Evolutionary conservation across 2,797 vertebrate species (phyloP).

Genomic region (Galaxias olidus): DNA sequence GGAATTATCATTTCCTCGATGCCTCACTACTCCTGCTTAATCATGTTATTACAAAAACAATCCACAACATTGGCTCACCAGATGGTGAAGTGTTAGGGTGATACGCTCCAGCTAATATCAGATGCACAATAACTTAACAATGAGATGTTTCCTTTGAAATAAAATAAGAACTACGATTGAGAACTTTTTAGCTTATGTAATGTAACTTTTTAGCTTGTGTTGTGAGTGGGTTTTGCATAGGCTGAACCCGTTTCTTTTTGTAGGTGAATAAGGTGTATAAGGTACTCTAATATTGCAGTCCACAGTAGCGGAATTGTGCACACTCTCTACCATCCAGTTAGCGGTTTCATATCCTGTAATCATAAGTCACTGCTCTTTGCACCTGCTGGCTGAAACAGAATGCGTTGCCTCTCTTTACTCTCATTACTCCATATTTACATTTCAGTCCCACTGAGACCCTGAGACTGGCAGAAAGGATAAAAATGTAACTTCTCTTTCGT

Average conservation of each 20-base stretch:
- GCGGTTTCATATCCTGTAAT: background rate
- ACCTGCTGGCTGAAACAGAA: conserved; percentile 26
- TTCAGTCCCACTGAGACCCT: conserved; percentile 38
- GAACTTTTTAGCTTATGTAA: background rate
- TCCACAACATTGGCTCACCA: conserved; percentile 20
- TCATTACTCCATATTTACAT: conserved; percentile 40
- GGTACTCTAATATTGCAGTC: no score
- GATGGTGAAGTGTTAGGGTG: conserved; percentile 26
- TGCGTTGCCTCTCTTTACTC: conserved; percentile 28
- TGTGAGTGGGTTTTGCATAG: no score
- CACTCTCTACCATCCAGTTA: no score
- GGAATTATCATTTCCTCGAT: background rate
- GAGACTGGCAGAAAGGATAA: conserved; percentile 32
- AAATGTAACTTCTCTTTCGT: conserved; percentile 29
- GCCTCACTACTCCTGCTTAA: background rate
- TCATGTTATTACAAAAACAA: conserved; percentile 4
- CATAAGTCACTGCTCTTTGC: conserved; percentile 16
- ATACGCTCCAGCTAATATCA: conserved; percentile 20
- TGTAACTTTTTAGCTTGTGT: background rate
- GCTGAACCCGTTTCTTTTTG: no score
- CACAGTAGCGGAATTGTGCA: no score
- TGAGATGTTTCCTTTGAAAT: conserved; percentile 13
- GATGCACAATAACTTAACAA: conserved; percentile 26
- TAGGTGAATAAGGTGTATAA: no score
- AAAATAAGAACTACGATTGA: conserved; percentile 9